phyloP scores from a whole-genome alignment of 1,140 invertebrate genomes.

The Drosophila mayri region DNA sequence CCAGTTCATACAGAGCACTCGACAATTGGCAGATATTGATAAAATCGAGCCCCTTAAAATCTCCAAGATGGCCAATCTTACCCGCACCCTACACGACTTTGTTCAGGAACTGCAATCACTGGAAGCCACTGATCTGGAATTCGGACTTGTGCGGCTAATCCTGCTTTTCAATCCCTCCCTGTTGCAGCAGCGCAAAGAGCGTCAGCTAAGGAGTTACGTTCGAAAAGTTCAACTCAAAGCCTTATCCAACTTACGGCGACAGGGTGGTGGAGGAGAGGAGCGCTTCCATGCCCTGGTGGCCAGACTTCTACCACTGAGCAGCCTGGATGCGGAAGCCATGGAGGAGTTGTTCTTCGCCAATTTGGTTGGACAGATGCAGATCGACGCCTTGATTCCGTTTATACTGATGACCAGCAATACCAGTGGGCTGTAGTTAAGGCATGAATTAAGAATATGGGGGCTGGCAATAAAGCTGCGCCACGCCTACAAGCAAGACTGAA shows the following conservation, averaged over 20 bases:
- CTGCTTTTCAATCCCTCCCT: conserved; percentile 88
- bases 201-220: conserved; percentile 63
- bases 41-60: conserved; percentile 90
- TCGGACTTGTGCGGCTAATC: conserved; percentile 94
- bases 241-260: conserved; percentile 57
- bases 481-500: conserved; percentile 64
- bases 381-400: conserved; percentile 96
- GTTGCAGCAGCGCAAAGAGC: conserved; percentile 68
- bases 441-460: background rate
- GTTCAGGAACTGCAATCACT: conserved; percentile 90
- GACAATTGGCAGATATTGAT: conserved; percentile 86
- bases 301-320: conserved; percentile 90
- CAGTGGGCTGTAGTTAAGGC: conserved; percentile 52
- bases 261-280: conserved; percentile 57
- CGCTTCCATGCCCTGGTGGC: conserved; percentile 86
- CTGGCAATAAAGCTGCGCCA: background rate
- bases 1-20: conserved; percentile 90
- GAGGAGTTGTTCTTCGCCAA: conserved; percentile 97
- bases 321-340: conserved; percentile 91
- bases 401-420: conserved; percentile 92
- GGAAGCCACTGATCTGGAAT: conserved; percentile 92
- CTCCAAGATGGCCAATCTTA: conserved; percentile 92
- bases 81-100: conserved; percentile 92
- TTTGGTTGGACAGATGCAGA: conserved; percentile 95
- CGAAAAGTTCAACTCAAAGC: conserved; percentile 78